A percentile compares a stretch with the other conserved stretches of the same genome.
These are phyloP conservation scores for Pseudomyrmex concolor DNA, from an alignment of 1,140 invertebrate species.

Conservation along the genomic window DNA sequence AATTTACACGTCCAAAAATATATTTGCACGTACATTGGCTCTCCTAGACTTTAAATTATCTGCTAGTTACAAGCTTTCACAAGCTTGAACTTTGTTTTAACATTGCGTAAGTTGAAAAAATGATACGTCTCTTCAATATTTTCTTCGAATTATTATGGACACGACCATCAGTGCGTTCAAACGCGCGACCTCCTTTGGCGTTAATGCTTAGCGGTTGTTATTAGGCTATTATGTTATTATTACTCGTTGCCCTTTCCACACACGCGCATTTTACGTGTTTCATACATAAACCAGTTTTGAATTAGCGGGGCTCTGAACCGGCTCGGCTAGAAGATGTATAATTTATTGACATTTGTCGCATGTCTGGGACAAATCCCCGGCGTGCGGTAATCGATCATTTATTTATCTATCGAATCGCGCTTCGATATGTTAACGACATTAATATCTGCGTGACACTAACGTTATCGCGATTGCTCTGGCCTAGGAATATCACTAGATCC, in stretches of 20 bases:
- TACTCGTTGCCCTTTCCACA: conserved; percentile 6
- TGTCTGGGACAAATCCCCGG: not conserved
- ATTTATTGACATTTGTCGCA: conserved; percentile 56
- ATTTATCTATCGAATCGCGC: conserved; percentile 25
- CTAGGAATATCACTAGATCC: conserved; percentile 31
- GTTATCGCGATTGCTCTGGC: conserved; percentile 17
- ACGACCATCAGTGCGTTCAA: not conserved
- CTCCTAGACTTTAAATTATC: no score
- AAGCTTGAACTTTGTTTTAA: no score
- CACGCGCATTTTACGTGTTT: conserved; percentile 20
- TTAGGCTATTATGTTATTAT: conserved; percentile 53
- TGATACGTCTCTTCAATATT: no score
- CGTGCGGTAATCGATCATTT: conserved; percentile 37
- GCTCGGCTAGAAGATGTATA: conserved; percentile 21
- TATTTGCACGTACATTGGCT: no score
- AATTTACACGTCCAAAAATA: no score
- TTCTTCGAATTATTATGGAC: no score
- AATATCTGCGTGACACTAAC: conserved; percentile 18
- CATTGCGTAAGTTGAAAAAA: no score
- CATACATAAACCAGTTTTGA: conserved; percentile 59
- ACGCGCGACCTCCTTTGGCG: not conserved
- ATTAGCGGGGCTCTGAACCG: conserved; percentile 27
- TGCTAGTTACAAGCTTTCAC: no score
- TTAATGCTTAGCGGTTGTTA: conserved; percentile 28
- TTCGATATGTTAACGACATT: conserved; percentile 39